A percentile compares a stretch with the other conserved stretches of the same genome.
Conservation (phyloP, 2,797 vertebrate species). For the Halcyon leucocephala region DNA sequence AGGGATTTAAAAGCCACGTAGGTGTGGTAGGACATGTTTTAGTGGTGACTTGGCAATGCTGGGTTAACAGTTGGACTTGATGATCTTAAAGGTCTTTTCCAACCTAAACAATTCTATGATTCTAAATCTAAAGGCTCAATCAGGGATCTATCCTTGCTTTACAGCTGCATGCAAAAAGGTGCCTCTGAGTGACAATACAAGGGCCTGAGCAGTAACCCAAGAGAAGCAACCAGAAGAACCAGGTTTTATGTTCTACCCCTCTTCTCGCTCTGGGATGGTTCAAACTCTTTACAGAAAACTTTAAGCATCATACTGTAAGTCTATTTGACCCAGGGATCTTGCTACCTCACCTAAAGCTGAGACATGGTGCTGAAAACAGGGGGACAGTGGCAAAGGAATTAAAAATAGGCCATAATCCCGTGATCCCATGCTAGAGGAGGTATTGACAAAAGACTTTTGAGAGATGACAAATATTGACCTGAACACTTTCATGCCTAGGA, state of each 20-base stretch:
- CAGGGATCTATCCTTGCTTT: background rate
- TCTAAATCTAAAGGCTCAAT: background rate
- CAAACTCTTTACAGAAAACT: background rate
- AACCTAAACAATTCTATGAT: background rate
- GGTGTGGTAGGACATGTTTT: background rate
- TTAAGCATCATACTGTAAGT: background rate
- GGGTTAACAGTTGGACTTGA: background rate
- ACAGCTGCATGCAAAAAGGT: background rate
- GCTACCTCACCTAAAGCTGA: background rate
- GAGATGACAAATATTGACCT: background rate
- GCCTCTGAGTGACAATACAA: background rate
- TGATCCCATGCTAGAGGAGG: background rate
- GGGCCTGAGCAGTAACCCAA: background rate
- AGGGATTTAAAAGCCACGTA: background rate
- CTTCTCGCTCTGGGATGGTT: background rate
- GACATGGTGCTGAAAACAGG: background rate
- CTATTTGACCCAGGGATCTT: background rate
- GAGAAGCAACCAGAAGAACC: background rate
- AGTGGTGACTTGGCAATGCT: background rate
- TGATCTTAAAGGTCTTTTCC: background rate
- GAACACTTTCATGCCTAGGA: background rate
- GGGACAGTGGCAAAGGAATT: background rate
- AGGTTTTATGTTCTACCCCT: background rate
- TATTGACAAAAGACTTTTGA: background rate
- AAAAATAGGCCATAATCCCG: background rate